Conservation (phyloP, 2,797 vertebrate genomes). For the Characodon lateralis region DNA sequence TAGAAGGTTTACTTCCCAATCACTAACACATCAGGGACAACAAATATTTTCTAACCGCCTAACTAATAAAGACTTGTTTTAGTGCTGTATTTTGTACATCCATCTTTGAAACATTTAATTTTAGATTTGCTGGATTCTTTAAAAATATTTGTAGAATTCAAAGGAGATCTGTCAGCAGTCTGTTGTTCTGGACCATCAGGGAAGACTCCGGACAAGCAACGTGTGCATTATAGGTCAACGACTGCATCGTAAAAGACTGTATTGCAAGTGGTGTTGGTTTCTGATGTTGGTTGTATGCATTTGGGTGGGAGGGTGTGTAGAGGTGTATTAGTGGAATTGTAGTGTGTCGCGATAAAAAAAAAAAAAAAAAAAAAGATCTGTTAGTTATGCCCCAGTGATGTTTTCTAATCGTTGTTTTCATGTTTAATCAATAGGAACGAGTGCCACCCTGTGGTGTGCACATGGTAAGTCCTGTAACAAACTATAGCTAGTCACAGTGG, state of each 20-base stretch:
- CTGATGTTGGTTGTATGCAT: not conserved
- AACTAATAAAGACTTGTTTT: not conserved
- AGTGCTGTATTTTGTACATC: not conserved
- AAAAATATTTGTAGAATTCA: not conserved
- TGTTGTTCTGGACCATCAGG: not conserved
- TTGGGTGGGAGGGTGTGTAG: too few relatives aligned
- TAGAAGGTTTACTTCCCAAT: conserved; percentile 15
- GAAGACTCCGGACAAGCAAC: not conserved
- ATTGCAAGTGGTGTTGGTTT: not conserved
- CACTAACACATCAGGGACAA: conserved; percentile 9
- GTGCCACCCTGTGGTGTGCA: not conserved
- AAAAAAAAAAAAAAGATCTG: too few relatives aligned
- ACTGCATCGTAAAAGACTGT: not conserved
- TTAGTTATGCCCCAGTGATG: too few relatives aligned
- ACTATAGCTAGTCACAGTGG: too few relatives aligned
- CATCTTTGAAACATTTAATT: not conserved
- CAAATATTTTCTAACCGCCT: not conserved
- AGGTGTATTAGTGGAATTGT: not conserved
- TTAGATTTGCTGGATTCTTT: not conserved
- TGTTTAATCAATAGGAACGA: too few relatives aligned
- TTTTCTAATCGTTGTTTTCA: too few relatives aligned
- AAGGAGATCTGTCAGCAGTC: not conserved
- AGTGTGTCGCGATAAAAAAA: too few relatives aligned
- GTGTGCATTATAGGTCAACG: not conserved
- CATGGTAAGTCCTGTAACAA: too few relatives aligned